Evolutionary conservation across 2,888 invertebrate genomes (phyloP).

Genomic region (Pheosia gnoma): DNA sequence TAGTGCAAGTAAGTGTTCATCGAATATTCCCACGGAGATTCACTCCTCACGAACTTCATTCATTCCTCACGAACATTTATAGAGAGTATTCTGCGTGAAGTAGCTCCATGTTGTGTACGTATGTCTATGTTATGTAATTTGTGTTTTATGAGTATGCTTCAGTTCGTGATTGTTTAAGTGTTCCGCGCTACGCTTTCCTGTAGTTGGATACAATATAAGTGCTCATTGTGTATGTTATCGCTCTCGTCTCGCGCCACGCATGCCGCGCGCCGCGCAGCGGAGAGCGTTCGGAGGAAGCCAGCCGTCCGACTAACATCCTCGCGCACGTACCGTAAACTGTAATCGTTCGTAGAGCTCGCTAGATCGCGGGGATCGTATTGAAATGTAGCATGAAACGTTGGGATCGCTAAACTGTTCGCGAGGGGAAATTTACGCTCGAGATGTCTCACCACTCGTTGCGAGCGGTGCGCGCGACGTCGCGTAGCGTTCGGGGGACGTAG

Average conservation of each 20-base stretch:
- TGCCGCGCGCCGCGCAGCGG: conserved; percentile 5
- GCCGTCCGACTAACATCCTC: conserved; percentile 10
- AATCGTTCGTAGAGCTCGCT: conserved; percentile 1
- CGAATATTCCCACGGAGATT: no score
- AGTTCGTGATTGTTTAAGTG: background rate
- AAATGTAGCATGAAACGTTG: background rate
- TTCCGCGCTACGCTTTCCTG: background rate
- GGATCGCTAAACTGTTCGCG: background rate
- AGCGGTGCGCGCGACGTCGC: background rate
- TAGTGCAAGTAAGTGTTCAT: no score
- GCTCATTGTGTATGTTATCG: conserved; percentile 5
- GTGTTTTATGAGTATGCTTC: background rate
- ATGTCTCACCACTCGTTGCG: background rate
- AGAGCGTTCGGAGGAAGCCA: conserved; percentile 51
- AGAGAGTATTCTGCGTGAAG: background rate
- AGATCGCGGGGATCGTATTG: background rate
- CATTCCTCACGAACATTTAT: no score
- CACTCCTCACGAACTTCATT: no score
- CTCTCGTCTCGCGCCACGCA: conserved; percentile 10
- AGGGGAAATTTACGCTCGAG: background rate
- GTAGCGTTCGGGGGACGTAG: conserved; percentile 4
- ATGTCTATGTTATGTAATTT: background rate
- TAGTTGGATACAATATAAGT: background rate
- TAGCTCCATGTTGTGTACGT: no score
- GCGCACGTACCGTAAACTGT: conserved; percentile 17